Evolutionary conservation across 2,888 invertebrate species (phyloP).

Genomic region (Brenthis hecate): DNA sequence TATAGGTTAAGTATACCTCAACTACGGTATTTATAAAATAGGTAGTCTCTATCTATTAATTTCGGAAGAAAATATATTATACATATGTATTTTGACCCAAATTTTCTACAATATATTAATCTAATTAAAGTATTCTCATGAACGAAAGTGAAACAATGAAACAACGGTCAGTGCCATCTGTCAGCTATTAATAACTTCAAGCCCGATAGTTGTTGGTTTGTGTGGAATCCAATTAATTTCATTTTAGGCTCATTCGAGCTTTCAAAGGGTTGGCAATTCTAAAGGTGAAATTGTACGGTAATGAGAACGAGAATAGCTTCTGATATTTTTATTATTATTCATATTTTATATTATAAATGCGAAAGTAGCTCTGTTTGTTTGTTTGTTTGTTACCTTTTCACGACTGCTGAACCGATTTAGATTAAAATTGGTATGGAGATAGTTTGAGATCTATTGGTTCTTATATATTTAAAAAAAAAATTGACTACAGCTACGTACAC

Average conservation of each 20-base stretch:
- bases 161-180: conserved; percentile 53
- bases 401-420: too few relatives aligned
- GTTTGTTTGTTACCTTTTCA: too few relatives aligned
- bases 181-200: conserved; percentile 59
- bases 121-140: background rate
- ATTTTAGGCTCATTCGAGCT: conserved; percentile 24
- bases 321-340: background rate
- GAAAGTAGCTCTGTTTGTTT: too few relatives aligned
- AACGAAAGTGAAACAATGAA: conserved; percentile 21
- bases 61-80: too few relatives aligned
- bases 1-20: too few relatives aligned
- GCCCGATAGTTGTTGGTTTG: conserved; percentile 52
- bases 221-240: conserved; percentile 53
- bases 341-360: background rate
- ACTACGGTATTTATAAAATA: too few relatives aligned
- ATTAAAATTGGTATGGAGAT: too few relatives aligned
- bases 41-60: too few relatives aligned
- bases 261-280: conserved; percentile 13
- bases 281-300: conserved; percentile 20
- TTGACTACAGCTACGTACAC: too few relatives aligned
- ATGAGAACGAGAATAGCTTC: conserved; percentile 13
- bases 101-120: background rate
- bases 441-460: too few relatives aligned
- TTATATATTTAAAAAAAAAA: too few relatives aligned
- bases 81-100: background rate